Evolutionary conservation across 2,888 invertebrate genomes (phyloP), one percentile per base, ranked within the genome.

Genomic region (Drosophila greeni): DNA sequence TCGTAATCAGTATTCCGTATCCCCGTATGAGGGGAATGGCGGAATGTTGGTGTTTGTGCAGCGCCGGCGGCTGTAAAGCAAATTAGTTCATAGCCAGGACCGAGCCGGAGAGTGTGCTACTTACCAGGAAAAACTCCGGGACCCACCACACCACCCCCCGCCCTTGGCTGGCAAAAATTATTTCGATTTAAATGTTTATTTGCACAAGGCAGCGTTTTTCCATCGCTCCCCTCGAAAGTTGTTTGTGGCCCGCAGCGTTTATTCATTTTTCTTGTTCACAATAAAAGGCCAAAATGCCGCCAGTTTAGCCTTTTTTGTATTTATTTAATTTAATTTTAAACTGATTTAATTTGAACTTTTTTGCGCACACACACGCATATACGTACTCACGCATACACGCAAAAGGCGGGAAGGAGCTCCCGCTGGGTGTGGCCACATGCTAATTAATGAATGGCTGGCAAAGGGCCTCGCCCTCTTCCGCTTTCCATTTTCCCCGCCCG

Each of bases 181-280:
- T 83, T 72, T 81, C 78, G 75, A 67, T 81, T 77, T 81, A 77
- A 83, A 78, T 77, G 82, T 77, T 83, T 76, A 61, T 77, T 69
- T 82, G 60, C 60, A 45, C 49, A 75, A 56, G 62, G 54, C 70
- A 60, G 48, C 60, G 66, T 64, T 51, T 73, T n/a, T 16, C n/a
- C n/a, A 7, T n/a, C 16, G 12, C 16, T 16, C 26, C 29, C 16
- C 18, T 33, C 34, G 40, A 59, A 56, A 57, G 54, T 62, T 65
- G 34, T 69, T 65, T 75, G 65, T 53, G 69, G 79, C 82, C 78
- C 60, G 61, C 72, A 81, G 70, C 73, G 70, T 75, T 81, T 72
- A 75, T 78, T 66, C 70, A 72, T 75, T 62, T 53, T 61, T 69
- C 71, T 68, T 31, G 37, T 47, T 39, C 53, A 40, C 34, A 59